Base-by-base conservation (phyloP, 2,888 invertebrate genomes). In the Eumacrocentrus americanus region DNA sequence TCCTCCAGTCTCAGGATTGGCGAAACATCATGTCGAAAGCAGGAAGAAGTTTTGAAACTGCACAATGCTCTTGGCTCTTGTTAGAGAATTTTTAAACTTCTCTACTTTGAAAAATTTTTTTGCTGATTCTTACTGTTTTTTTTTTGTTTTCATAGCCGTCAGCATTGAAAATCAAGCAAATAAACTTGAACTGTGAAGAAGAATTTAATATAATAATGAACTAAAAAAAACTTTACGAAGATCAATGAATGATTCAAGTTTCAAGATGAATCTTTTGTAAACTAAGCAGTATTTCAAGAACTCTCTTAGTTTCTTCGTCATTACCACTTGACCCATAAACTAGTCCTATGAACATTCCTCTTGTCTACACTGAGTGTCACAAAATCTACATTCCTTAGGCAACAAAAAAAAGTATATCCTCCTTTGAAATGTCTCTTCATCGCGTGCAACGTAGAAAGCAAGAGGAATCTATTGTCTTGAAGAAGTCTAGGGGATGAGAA, bases 381-480 rank as follows among this genome's bases (percentile, higher is more conserved):
- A 12, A 46, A 46, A 25, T 29, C 29, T 29, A 29, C 29, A 29
- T 29, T 29, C 29, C 29, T 29, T 29, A 23, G 22, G 23, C 2
- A 23, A 11, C n/a, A 11, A 23, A n/a, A 46, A 46, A 25, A 46
- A n/a, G 11, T 44, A 5, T 22, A 22, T 44, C 20, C 44, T 11
- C 44, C 22, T 44, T 44, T 44, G 22, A 20, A 20, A 44, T n/a
- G n/a, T 44, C 44, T 44, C 44, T 44, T 44, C 44, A 44, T 42
- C 9, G 42, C 42, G 11, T 18, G 42, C 18, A 18, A 40, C 7
- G 38, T 20, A 44, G 29, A 44, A 44, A 18, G 22, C 44, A 44
- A 44, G 44, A 44, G 44, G 44, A 40, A 20, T 44, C 44, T 11
- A 44, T 44, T 44, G 44, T 44, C 22, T 44, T 44, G 20, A 20